A percentile compares a stretch with the other conserved stretches of the same genome.
These are phyloP conservation scores for Ifrita kowaldi DNA, from an alignment of 2,113 vertebrate genomes.

Conservation along the genomic window DNA sequence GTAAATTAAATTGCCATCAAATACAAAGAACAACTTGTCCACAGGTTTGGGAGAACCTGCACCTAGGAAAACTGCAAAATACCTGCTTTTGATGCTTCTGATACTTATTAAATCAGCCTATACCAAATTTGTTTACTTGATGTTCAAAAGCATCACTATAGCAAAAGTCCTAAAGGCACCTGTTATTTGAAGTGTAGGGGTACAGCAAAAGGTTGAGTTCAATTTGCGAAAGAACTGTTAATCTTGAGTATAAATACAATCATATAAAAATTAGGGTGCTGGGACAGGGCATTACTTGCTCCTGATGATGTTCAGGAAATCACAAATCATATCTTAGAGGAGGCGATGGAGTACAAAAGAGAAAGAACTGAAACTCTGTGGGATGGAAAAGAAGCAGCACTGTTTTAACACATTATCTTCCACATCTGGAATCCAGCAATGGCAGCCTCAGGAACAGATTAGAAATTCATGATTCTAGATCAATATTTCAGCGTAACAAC, in stretches of 20 bases:
- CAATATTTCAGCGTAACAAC: background rate
- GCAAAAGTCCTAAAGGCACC: background rate
- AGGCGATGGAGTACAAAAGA: background rate
- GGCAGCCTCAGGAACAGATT: background rate
- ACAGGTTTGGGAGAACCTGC: background rate
- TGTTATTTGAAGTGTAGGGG: background rate
- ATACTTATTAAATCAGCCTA: background rate
- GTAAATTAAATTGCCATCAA: background rate
- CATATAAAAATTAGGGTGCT: background rate
- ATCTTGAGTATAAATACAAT: background rate
- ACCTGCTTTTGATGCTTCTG: background rate
- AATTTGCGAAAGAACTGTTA: background rate
- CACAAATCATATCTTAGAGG: background rate
- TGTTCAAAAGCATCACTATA: background rate
- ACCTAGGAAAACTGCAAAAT: background rate
- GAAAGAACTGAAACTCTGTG: background rate
- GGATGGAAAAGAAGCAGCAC: background rate
- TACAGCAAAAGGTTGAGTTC: background rate
- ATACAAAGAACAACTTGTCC: background rate
- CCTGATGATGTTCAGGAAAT: background rate
- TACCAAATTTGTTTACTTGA: background rate
- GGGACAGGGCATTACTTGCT: background rate
- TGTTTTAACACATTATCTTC: background rate
- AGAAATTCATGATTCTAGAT: background rate
- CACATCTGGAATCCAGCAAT: background rate